Percentiles rank a stretch among this genome's conserved stretches.
Conservation (phyloP, 2,113 vertebrate genomes). For the Illadopsis cleaveri region DNA sequence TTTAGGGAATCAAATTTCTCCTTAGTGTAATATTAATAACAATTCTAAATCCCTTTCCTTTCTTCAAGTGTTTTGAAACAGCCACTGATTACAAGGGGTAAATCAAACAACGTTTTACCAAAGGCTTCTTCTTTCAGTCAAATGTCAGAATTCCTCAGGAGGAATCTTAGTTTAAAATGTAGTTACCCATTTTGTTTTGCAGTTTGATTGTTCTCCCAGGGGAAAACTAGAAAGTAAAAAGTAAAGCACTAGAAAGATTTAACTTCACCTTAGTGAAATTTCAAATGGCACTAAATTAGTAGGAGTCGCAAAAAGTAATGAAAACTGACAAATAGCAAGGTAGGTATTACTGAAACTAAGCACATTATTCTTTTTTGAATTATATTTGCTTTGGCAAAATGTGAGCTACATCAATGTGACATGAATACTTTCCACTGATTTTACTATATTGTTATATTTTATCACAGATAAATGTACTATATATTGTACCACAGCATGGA, state of each 20-base stretch:
- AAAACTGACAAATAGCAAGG: neutral
- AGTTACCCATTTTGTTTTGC: neutral
- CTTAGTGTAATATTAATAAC: neutral
- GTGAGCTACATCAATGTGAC: neutral
- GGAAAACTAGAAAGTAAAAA: neutral
- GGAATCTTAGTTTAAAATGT: neutral
- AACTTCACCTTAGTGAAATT: neutral
- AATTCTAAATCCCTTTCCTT: neutral
- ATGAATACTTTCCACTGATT: neutral
- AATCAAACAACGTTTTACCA: neutral
- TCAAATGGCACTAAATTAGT: neutral
- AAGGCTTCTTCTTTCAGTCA: neutral
- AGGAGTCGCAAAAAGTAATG: neutral
- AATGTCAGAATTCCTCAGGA: neutral
- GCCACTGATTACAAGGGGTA: neutral
- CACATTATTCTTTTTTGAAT: neutral
- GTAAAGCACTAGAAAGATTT: neutral
- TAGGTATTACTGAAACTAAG: neutral
- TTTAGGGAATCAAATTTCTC: neutral
- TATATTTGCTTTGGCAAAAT: neutral
- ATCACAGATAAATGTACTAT: neutral
- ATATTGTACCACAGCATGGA: neutral
- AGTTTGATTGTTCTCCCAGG: neutral
- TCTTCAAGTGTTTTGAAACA: neutral
- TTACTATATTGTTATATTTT: neutral